These are phyloP conservation scores for Melanotaenia maccullochi DNA, from an alignment of 2,797 vertebrate species.

Conservation along the genomic window DNA sequence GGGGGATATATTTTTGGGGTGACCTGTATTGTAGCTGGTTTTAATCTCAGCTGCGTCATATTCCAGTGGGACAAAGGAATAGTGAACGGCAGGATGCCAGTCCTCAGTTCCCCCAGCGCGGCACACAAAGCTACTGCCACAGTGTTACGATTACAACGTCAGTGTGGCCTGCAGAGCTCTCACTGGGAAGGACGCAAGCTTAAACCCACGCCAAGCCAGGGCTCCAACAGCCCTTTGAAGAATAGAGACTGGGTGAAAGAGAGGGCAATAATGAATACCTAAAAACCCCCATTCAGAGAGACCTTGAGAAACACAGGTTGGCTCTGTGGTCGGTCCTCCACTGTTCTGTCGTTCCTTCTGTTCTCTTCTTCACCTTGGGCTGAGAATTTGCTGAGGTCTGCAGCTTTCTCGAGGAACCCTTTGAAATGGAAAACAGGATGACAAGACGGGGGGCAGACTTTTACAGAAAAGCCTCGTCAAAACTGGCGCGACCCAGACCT, in stretches of 20 bases:
- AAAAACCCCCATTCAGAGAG: slow-evolving; percentile 69
- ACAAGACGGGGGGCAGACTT: slow-evolving; percentile 56
- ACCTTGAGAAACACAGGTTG: slow-evolving; percentile 75
- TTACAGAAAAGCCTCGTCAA: slow-evolving; percentile 76
- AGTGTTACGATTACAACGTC: slow-evolving; percentile 81
- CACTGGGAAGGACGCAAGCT: slow-evolving; percentile 70
- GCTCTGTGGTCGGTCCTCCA: slow-evolving; percentile 64
- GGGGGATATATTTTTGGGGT: slow-evolving; percentile 59
- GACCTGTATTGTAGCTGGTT: slow-evolving; percentile 65
- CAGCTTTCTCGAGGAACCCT: slow-evolving; percentile 64
- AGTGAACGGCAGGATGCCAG: slow-evolving; percentile 72
- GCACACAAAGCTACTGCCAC: slow-evolving; percentile 73
- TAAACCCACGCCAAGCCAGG: slow-evolving; percentile 76
- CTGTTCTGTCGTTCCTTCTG: slow-evolving; percentile 63
- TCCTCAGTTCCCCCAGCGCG: slow-evolving; percentile 67
- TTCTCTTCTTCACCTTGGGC: slow-evolving; percentile 68
- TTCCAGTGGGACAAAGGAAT: slow-evolving; percentile 73
- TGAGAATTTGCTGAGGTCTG: slow-evolving; percentile 78
- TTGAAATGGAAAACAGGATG: slow-evolving; percentile 57
- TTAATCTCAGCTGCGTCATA: slow-evolving; percentile 77
- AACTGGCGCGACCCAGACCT: slow-evolving; percentile 74
- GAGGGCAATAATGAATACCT: slow-evolving; percentile 82
- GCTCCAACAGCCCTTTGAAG: slow-evolving; percentile 65
- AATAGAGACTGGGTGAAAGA: slow-evolving; percentile 69
- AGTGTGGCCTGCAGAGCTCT: slow-evolving; percentile 61